A percentile compares a stretch with the other conserved stretches of the same genome.
phyloP scores from a whole-genome alignment of 2,113 vertebrate species.

The Eonycteris spelaea region DNA sequence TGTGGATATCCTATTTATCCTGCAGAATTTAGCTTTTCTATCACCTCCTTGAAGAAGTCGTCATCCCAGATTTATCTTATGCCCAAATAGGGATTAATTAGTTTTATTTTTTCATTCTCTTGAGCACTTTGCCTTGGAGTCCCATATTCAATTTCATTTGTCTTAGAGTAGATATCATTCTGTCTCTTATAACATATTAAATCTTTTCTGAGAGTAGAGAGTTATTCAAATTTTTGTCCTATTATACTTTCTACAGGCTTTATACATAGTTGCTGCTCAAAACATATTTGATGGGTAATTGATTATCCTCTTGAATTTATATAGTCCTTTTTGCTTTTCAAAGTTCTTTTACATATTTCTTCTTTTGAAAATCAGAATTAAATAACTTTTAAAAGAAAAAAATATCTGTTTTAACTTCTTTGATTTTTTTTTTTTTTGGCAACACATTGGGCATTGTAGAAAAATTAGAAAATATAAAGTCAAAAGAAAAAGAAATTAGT shows the following conservation, averaged over 20 bases:
- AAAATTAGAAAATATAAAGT: not conserved
- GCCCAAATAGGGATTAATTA: not conserved
- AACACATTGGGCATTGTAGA: not conserved
- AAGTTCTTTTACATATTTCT: not conserved
- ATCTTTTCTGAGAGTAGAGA: not conserved
- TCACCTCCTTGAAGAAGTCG: not conserved
- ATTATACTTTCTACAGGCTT: not conserved
- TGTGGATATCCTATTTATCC: not conserved
- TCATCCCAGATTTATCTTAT: not conserved
- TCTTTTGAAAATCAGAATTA: constrained; percentile 22
- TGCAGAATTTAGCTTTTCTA: not conserved
- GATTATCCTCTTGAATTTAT: not conserved
- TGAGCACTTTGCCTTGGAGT: not conserved
- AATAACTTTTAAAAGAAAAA: not conserved
- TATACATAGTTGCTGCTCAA: not conserved
- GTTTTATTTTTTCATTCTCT: not conserved
- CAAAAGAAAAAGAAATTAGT: not conserved
- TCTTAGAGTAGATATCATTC: not conserved
- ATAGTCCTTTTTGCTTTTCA: not conserved
- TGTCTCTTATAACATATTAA: not conserved
- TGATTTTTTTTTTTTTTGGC: not conserved
- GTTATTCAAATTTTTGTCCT: not conserved
- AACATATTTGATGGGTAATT: not conserved
- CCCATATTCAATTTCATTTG: not conserved
- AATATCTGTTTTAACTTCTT: not conserved